These are phyloP conservation scores for Marronus borbonicus DNA, from an alignment of 2,888 invertebrate genomes.

Conservation along the genomic window DNA sequence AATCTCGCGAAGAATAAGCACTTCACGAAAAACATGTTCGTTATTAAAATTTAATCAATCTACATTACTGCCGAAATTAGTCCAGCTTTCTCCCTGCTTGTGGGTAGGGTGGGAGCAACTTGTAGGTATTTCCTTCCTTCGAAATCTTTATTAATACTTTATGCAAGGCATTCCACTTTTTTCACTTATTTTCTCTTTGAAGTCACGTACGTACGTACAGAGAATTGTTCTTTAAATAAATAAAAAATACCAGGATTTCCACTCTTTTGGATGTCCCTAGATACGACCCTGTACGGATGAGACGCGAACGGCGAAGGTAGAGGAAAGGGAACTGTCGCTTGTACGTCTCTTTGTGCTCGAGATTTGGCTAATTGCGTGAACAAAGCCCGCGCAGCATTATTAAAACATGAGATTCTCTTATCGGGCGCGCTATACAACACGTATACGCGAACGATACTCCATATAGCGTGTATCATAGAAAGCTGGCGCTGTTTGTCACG, in stretches of 20 bases:
- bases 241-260: not conserved
- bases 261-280: not conserved
- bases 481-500: not conserved
- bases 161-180: too few relatives aligned
- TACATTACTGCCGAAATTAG: too few relatives aligned
- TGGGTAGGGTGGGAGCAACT: too few relatives aligned
- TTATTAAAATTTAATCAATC: too few relatives aligned
- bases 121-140: too few relatives aligned
- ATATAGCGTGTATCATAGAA: not conserved
- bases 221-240: not conserved
- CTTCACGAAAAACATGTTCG: too few relatives aligned
- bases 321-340: slow-evolving; percentile 9
- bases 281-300: not conserved
- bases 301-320: not conserved
- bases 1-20: too few relatives aligned
- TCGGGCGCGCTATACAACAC: not conserved
- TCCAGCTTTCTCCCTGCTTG: too few relatives aligned
- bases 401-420: slow-evolving; percentile 58
- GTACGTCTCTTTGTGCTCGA: slow-evolving; percentile 50
- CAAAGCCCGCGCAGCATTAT: slow-evolving; percentile 59
- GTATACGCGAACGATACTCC: not conserved
- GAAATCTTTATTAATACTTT: too few relatives aligned
- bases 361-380: slow-evolving; percentile 62
- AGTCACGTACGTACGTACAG: too few relatives aligned
- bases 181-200: too few relatives aligned